These are phyloP conservation scores for Daktulosphaira vitifoliae DNA, from an alignment of 1,140 invertebrate species.

Conservation along the genomic window DNA sequence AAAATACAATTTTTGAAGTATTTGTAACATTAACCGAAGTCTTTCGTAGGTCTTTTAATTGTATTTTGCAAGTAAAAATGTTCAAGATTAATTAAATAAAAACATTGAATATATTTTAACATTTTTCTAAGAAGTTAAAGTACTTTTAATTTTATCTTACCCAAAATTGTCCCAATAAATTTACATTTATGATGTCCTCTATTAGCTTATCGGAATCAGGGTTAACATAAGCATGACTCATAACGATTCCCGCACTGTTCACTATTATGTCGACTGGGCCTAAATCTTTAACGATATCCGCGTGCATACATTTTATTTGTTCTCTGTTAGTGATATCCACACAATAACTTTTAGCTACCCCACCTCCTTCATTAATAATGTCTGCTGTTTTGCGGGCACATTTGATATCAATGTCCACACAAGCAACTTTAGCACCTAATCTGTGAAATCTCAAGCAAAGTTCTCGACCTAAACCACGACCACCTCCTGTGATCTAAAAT, in stretches of 20 bases:
- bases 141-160: neutral
- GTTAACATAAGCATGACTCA: slow-evolving; percentile 56
- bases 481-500: slow-evolving; percentile 56
- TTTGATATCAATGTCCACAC: slow-evolving; percentile 41
- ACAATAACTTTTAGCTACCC: slow-evolving; percentile 39
- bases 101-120: too few species aligned
- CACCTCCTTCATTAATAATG: slow-evolving; percentile 36
- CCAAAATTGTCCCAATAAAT: slow-evolving; percentile 14
- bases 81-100: too few species aligned
- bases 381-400: slow-evolving; percentile 38
- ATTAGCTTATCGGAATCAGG: slow-evolving; percentile 45
- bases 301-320: slow-evolving; percentile 39
- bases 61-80: too few species aligned
- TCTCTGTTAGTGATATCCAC: slow-evolving; percentile 41
- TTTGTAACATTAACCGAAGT: too few species aligned
- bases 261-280: slow-evolving; percentile 44
- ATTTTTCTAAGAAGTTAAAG: too few species aligned
- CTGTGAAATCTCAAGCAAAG: slow-evolving; percentile 43
- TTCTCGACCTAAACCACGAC: slow-evolving; percentile 52
- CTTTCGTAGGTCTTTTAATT: too few species aligned
- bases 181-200: slow-evolving; percentile 2
- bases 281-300: slow-evolving; percentile 42
- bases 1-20: too few species aligned
- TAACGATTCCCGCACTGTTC: slow-evolving; percentile 40
- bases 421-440: slow-evolving; percentile 43